A percentile compares a stretch with the other conserved stretches of the same genome.
phyloP scores from a whole-genome alignment of 1,140 invertebrate genomes.

The Lepidurus couesii region DNA sequence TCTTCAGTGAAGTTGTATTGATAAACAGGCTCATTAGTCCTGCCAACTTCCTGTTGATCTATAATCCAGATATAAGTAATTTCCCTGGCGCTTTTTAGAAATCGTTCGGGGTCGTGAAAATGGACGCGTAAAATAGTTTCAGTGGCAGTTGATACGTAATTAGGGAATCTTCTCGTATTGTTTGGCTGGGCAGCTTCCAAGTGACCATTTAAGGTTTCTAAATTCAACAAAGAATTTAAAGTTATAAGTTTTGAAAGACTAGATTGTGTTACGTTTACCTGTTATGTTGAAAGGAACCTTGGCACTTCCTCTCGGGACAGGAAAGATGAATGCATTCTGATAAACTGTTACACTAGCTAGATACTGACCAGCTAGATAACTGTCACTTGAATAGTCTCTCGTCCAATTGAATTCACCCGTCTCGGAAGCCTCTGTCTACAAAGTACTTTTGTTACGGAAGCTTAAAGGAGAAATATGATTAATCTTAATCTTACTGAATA shows the following conservation, averaged over 20 bases:
- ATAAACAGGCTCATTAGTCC: slow-evolving; percentile 25
- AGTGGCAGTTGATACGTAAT: slow-evolving; percentile 30
- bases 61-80: slow-evolving; percentile 27
- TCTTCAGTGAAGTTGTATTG: slow-evolving; percentile 32
- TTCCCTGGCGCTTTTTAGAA: slow-evolving; percentile 22
- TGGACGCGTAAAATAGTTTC: slow-evolving; percentile 28
- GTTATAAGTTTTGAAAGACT: not conserved
- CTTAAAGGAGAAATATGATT: not conserved
- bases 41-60: slow-evolving; percentile 25
- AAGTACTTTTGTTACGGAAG: not conserved
- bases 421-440: slow-evolving; percentile 25
- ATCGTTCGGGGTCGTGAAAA: slow-evolving; percentile 32
- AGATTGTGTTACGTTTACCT: not conserved
- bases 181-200: slow-evolving; percentile 20
- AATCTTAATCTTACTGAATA: slow-evolving; percentile 20
- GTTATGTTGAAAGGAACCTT: slow-evolving; percentile 24
- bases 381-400: slow-evolving; percentile 23
- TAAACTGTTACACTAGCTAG: slow-evolving; percentile 31
- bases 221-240: not conserved
- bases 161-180: not conserved
- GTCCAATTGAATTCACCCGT: slow-evolving; percentile 29
- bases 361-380: slow-evolving; percentile 26
- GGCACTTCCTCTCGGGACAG: slow-evolving; percentile 28
- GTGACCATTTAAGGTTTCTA: slow-evolving; percentile 33
- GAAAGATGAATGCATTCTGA: slow-evolving; percentile 29